A percentile compares a stretch with the other conserved stretches of the same genome.
Conservation (phyloP, 1,140 invertebrate species). For the Megathymus violae region DNA sequence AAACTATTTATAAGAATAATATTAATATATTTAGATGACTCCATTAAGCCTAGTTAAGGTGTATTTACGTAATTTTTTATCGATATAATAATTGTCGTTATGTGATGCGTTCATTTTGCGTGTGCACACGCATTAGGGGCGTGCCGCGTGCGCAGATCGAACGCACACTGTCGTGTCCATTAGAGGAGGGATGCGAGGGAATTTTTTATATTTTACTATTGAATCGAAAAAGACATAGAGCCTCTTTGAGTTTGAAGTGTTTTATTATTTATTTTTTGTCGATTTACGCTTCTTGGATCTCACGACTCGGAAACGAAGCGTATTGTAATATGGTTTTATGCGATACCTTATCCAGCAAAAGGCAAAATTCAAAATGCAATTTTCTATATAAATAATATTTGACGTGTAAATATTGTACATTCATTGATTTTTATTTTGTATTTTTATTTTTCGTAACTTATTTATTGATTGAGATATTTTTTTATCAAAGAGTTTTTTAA, state of each 20-base stretch:
- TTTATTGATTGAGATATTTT: conserved; percentile 74
- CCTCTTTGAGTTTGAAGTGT: conserved; percentile 59
- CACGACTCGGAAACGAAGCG: conserved; percentile 40
- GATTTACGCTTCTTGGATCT: conserved; percentile 66
- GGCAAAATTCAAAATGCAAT: conserved; percentile 61
- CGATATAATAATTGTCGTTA: conserved; percentile 68
- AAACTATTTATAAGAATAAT: conserved; percentile 67
- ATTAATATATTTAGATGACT: conserved; percentile 74
- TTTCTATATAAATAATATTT: conserved; percentile 75
- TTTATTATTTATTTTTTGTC: conserved; percentile 55
- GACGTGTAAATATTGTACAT: conserved; percentile 83
- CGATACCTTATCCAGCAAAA: conserved; percentile 53
- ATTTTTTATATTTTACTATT: conserved; percentile 82
- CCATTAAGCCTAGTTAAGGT: conserved; percentile 72
- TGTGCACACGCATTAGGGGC: conserved; percentile 29
- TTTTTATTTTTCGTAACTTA: conserved; percentile 75
- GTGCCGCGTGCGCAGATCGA: conserved; percentile 46
- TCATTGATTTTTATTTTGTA: conserved; percentile 67
- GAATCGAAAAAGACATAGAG: conserved; percentile 76
- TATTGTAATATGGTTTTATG: conserved; percentile 1
- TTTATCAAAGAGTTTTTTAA: conserved; percentile 67
- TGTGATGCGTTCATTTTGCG: conserved; percentile 56
- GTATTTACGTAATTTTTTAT: conserved; percentile 78
- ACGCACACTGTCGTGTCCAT: conserved; percentile 69
- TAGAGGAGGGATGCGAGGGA: conserved; percentile 74